Percentiles rank a stretch among this genome's conserved stretches.
These are phyloP conservation scores for Psittacula derbiana DNA, from an alignment of 2,797 vertebrate genomes.

Conservation along the genomic window DNA sequence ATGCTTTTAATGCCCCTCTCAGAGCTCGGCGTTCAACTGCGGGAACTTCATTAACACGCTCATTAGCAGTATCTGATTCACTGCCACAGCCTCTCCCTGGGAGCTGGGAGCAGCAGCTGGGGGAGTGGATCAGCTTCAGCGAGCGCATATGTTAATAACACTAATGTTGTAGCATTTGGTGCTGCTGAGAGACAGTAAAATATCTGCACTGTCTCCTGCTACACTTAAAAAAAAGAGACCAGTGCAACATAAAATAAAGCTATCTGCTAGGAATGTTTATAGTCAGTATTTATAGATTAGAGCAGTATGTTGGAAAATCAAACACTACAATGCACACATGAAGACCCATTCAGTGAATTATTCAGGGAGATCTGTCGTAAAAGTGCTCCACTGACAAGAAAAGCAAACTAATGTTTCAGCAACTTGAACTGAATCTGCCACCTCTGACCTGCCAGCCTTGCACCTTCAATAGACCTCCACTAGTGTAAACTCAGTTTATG, in stretches of 20 bases:
- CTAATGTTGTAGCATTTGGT: slow-evolving; percentile 56
- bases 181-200: slow-evolving; percentile 58
- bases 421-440: background rate
- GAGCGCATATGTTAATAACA: slow-evolving; percentile 67
- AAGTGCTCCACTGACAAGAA: background rate
- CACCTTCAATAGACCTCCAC: background rate
- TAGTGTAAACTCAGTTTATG: accelerated
- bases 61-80: slow-evolving; percentile 68
- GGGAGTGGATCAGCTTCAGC: slow-evolving; percentile 34
- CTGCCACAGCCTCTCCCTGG: slow-evolving; percentile 34
- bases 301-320: slow-evolving; percentile 16
- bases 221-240: background rate
- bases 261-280: slow-evolving; percentile 44
- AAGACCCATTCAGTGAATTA: slow-evolving; percentile 26
- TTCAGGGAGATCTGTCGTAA: slow-evolving; percentile 23
- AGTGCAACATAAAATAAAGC: slow-evolving; percentile 39
- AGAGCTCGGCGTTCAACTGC: slow-evolving; percentile 13
- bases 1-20: slow-evolving; percentile 45
- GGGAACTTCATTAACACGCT: slow-evolving; percentile 73
- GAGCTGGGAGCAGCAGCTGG: slow-evolving; percentile 47
- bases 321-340: background rate
- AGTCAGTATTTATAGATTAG: slow-evolving; percentile 60
- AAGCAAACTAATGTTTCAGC: background rate
- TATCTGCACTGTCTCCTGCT: slow-evolving; percentile 36
- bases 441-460: background rate